Evolutionary conservation across 1,140 invertebrate species (phyloP), one percentile per base, ranked within the genome.

Genomic region (Paracyclopina nana): DNA sequence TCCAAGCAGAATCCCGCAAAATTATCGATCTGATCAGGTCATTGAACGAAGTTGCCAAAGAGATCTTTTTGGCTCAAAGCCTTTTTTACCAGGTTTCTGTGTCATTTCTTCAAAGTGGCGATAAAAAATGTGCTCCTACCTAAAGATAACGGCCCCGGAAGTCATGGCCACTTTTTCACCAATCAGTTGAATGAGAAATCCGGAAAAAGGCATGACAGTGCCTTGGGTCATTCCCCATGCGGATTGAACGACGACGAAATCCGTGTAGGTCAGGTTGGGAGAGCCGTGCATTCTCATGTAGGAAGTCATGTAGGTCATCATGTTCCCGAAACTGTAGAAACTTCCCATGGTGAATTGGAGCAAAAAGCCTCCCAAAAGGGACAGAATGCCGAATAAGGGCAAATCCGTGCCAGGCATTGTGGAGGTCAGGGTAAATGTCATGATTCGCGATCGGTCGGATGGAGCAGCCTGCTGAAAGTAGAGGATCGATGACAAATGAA

Each of bases 301-400:
- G 18, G 48, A 50, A n/a, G 34, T 38, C 29, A 50, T 34, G 24
- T 50, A 50, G 14, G 48, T 31, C 48, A 50, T 50, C n/a, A 50
- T 50, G 34, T 50, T 50, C 9, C 29, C 48, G 38, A 50, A 50
- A 20, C 42, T 44, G 42, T 38, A 16, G 9, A 16, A 38, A 38
- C n/a, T 9, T 16, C 34, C 34, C 34, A 38, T 5, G 20, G 9
- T 9, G 3, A 38, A 20, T 38, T 38, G 34, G 9, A 38, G 14
- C 14, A 9, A 16, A 8, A 38, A 38, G 3, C 34, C 34, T 5
- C 34, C 34, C 34, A 38, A 20, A 4, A 38, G 14, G 8, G 34
- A n/a, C 3, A 38, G 9, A 9, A 38, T n/a, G 14, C 34, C 34
- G n/a, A n/a, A n/a, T n/a, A n/a, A n/a, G n/a, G n/a, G n/a, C n/a